Conservation (phyloP, 2,888 invertebrate genomes). For the Machimus atricapillus region DNA sequence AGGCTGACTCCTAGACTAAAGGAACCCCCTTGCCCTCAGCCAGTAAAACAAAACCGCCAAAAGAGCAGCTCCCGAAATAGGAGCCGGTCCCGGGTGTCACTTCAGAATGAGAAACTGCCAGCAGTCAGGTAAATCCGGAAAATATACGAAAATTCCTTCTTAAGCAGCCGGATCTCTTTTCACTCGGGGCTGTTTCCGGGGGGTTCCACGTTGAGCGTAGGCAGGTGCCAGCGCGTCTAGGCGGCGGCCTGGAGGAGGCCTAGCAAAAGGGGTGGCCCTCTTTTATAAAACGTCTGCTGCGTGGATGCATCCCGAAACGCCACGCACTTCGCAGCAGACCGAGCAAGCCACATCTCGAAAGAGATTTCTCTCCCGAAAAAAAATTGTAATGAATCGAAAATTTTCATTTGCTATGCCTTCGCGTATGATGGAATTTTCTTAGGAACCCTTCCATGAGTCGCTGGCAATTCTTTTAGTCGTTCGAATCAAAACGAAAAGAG, state of each 20-base stretch:
- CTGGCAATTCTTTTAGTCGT: background rate
- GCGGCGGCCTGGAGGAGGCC: background rate
- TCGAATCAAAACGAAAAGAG: no score
- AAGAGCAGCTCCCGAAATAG: background rate
- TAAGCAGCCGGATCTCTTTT: background rate
- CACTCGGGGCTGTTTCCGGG: background rate
- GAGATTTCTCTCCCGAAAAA: background rate
- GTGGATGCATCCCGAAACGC: background rate
- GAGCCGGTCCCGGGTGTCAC: background rate
- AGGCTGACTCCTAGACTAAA: background rate
- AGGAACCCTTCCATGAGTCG: background rate
- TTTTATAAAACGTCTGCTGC: background rate
- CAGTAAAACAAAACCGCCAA: background rate
- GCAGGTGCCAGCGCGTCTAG: background rate
- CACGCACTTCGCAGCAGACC: background rate
- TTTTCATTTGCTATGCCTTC: background rate
- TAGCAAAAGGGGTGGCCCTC: background rate
- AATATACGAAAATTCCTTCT: background rate
- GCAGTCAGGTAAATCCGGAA: background rate
- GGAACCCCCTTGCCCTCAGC: background rate
- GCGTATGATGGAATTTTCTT: background rate
- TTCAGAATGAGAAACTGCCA: background rate
- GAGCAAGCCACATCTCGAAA: background rate
- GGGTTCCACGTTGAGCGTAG: background rate
- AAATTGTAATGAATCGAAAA: background rate